Conservation (phyloP, 2,113 vertebrate species). For the Monarcha castaneiventris region DNA sequence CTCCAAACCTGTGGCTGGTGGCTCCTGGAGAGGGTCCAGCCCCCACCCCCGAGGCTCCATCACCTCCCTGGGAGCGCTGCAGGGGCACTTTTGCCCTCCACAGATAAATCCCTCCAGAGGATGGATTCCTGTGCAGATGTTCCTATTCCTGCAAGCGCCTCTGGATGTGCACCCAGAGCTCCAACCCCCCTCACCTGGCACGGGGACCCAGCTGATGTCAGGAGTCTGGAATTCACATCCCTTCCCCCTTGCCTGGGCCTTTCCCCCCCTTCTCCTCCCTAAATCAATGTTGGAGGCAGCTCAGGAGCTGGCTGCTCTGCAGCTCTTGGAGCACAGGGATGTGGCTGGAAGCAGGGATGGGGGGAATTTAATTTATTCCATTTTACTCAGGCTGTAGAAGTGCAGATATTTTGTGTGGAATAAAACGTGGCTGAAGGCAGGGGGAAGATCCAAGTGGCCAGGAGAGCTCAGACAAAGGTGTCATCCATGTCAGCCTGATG, state of each 20-base stretch:
- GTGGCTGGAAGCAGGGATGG: background rate
- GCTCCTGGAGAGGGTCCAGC: background rate
- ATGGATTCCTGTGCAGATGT: background rate
- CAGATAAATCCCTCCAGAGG: accelerated
- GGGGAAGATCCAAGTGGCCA: background rate
- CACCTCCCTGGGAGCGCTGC: accelerated
- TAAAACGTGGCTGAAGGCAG: background rate
- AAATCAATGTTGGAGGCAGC: background rate
- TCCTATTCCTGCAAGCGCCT: background rate
- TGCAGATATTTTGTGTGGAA: background rate
- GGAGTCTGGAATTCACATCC: background rate
- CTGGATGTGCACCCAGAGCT: background rate
- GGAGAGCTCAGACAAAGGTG: background rate
- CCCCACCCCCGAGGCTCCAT: accelerated
- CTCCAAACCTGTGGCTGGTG: accelerated
- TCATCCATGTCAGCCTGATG: background rate
- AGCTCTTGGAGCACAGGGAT: background rate
- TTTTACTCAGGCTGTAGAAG: background rate
- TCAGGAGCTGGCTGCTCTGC: background rate
- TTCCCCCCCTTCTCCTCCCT: background rate
- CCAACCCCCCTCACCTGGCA: too few relatives aligned
- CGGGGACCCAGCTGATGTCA: background rate
- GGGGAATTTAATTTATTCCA: background rate
- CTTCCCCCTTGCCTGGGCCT: background rate
- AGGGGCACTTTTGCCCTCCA: accelerated